Percentiles rank a stretch among this genome's conserved stretches.
These are phyloP conservation scores for Oreochromis spilurus DNA, from an alignment of 2,113 vertebrate species.

Conservation along the genomic window DNA sequence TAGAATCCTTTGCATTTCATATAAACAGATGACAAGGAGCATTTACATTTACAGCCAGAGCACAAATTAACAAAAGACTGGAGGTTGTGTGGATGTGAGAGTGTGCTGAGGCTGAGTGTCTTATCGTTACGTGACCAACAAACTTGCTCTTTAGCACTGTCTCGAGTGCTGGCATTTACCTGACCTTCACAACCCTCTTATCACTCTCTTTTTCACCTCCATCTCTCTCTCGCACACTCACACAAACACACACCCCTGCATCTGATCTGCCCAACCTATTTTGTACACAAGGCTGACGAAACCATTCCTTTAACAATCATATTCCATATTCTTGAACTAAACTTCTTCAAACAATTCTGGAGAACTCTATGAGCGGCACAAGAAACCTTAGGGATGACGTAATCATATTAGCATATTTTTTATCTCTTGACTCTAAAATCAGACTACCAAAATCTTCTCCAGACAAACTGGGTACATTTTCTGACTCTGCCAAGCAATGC, in stretches of 20 bases:
- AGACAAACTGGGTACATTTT: slow-evolving; percentile 7
- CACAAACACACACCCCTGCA: not conserved
- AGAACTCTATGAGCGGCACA: slow-evolving; percentile 9
- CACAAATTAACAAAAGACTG: not conserved
- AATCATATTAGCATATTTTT: slow-evolving; percentile 31
- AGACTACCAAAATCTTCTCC: slow-evolving; percentile 8
- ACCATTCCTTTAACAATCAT: not conserved
- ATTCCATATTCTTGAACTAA: not conserved
- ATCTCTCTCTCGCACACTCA: not conserved
- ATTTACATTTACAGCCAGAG: not conserved
- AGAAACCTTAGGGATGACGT: slow-evolving; percentile 16
- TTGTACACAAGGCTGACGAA: not conserved
- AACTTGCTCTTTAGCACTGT: slow-evolving; percentile 47
- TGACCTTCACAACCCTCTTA: slow-evolving; percentile 55
- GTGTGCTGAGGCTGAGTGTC: not conserved
- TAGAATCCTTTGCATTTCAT: not conserved
- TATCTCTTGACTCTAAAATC: slow-evolving; percentile 24
- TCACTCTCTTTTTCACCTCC: not conserved
- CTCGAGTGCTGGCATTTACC: slow-evolving; percentile 59
- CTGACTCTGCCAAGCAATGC: not conserved
- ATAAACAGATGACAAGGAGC: not conserved
- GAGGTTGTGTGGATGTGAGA: not conserved
- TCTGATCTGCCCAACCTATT: not conserved
- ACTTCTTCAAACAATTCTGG: slow-evolving; percentile 1
- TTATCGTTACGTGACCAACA: slow-evolving; percentile 47